Base-by-base conservation (phyloP, 2,888 invertebrate species). In the Morpho deidamia region DNA sequence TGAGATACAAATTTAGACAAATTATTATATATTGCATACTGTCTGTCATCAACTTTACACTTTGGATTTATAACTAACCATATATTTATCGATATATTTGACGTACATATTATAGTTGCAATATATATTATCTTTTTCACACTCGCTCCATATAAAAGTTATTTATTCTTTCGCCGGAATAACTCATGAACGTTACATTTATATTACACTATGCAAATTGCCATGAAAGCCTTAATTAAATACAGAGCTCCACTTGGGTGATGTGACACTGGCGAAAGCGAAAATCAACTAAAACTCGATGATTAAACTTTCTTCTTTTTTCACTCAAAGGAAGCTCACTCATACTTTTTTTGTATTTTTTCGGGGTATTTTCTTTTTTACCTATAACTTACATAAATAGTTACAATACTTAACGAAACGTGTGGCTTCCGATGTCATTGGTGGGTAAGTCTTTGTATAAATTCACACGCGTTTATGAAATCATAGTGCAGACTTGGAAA, bases 341-440 rank as follows among this genome's bases (percentile, higher is more conserved):
- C 70, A 71, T 78, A 78, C 75, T 72, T 69, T 72, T 76, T 74
- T 74, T 71, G 69, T 72, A 69, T 71, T 70, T 74, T 76, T 80
- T 78, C 75, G 68, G 67, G 63, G 68, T 77, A 7, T 78, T 78
- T 75, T 74, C 78, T 73, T 73, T 79, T 79, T 86, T 83, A 82
- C 76, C 83, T 87, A 50, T 37, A 83, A 82, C 87, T 88, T 86
- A 87, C 78, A 78, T 83, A 82, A 73, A 83, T 87, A 49, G 35
- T 42, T 49, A 39, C 40, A 88, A 88, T 87, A 87, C 88, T 87
- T 86, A 88, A 83, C 73, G 77, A 82, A 78, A 85, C 86, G 84
- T 83, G 87, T 86, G 85, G 83, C 81, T 79, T 82, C 78, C 74
- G 83, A 77, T 85, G 85, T 82, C 76, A 81, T 87, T 86, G 88